Evolutionary conservation across 2,888 invertebrate species (phyloP).

Genomic region (Entomobrya multifasciata): DNA sequence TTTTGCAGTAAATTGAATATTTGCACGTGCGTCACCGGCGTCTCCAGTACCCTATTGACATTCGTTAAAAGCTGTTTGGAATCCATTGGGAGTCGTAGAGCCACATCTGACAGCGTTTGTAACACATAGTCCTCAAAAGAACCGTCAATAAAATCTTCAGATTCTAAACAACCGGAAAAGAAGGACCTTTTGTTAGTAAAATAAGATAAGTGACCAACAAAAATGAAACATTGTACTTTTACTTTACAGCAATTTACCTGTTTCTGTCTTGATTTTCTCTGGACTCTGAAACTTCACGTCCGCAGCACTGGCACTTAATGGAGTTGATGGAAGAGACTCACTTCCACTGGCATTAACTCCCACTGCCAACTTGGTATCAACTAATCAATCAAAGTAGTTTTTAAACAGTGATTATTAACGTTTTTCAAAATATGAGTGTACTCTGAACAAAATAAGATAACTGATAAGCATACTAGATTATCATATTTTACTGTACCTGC

Average conservation of each 20-base stretch:
- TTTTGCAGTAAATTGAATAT: constrained; percentile 89
- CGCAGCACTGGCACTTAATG: constrained; percentile 1
- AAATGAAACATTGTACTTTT: too few species aligned
- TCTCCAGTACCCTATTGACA: constrained; percentile 82
- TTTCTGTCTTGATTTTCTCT: constrained; percentile 57
- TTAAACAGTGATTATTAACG: too few species aligned
- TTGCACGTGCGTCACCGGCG: constrained; percentile 84
- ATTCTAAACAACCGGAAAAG: constrained; percentile 55
- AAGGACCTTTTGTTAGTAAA: too few species aligned
- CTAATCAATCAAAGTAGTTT: not conserved
- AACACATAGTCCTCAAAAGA: constrained; percentile 86
- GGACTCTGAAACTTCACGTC: constrained; percentile 54
- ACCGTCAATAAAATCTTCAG: constrained; percentile 79
- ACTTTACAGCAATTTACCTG: constrained; percentile 10
- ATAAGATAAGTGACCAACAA: too few species aligned
- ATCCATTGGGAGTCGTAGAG: constrained; percentile 87
- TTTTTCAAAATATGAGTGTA: too few species aligned
- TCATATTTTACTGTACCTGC: constrained; percentile 25
- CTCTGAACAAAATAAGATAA: too few species aligned
- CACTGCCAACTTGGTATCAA: constrained; percentile 13
- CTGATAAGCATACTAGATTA: too few species aligned
- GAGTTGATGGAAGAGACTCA: constrained; percentile 51
- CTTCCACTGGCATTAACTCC: constrained; percentile 1
- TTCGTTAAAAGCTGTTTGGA: constrained; percentile 86
- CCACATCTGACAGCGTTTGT: constrained; percentile 86